Base-by-base conservation (phyloP, 2,888 invertebrate species). In the Pterobdella sp. region DNA sequence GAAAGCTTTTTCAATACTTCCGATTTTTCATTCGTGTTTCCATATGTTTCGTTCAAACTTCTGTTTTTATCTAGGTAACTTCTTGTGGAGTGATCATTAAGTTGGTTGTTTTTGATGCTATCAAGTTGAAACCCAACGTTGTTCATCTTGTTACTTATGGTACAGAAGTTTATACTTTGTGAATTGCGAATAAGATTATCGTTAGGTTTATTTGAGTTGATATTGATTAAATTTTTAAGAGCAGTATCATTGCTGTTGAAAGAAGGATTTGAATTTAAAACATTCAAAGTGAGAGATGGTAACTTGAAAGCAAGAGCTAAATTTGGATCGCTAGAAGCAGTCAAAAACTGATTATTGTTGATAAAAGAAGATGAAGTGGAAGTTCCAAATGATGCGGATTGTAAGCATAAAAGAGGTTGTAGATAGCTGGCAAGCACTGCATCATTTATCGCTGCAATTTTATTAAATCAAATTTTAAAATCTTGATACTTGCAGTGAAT, bases 251-350 rank as follows among this genome's bases (percentile, higher is more conserved):
- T 42, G 49, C 22, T 42, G 22, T 42, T 42, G 60, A n/a, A 56
- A 22, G 60, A 56, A n/a, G n/a, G n/a, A n/a, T n/a, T n/a, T 22
- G 60, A 42, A 18, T 42, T 42, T 7, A 42, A 42, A 18, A 42
- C 10, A n/a, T 56, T 56, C n/a, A 7, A 3, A 22, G n/a, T 4
- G n/a, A 56, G n/a, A n/a, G 60, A 56, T 18, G 60, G 60, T 3
- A 56, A 26, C 7, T 56, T 56, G n/a, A 56, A n/a, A n/a, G 60
- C 60, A 26, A 56, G 60, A n/a, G 60, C 60, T 26, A 56, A 26
- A 26, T 56, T 56, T 22, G 60, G 18, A 18, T 42, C 18, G 42
- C 42, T 42, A 18, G 42, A 42, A 7, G 60, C n/a, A 56, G n/a
- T 4, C 14, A 56, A 26, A 3, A 14, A 26, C 3, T 7, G n/a